Base-by-base conservation (phyloP, 1,140 invertebrate genomes). In the Lepidurus arcticus region DNA sequence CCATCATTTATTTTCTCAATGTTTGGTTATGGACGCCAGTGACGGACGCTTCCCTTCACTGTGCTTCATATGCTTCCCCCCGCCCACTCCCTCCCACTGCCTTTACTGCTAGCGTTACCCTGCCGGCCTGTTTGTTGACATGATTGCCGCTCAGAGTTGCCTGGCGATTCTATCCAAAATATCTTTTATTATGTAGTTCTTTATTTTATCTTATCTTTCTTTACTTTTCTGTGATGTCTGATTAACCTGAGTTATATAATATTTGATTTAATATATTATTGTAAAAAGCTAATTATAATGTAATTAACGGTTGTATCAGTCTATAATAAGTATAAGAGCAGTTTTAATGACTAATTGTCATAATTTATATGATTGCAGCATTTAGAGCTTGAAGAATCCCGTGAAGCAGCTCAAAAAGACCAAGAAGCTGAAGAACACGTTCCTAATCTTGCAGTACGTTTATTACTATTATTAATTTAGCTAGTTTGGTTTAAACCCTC, bases 351-450 rank as follows among this genome's bases (percentile, higher is more conserved):
- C 0, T 9, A 26, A 26, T 73, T 77, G 7, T 80, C 73, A n/a
- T 74, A 77, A 80, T 26, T 73, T 6, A 44, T 77, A 47, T 42
- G 77, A 73, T 78, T 79, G 7, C 44, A 81, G 80, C 80, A 81
- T 43, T 16, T 81, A 4, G 65, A 81, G 73, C 77, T 80, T 21
- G 80, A 81, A 75, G 76, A 76, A 53, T 53, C 77, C 10, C 80
- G 80, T 16, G 75, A 81, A 79, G 44, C 74, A n/a, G 77, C 80
- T 42, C 43, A 44, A 42, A 74, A 44, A 43, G 79, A 80, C 42
- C 43, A 44, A 42, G 53, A 44, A 43, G 79, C 78, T 77, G 80
- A 81, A 80, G 80, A 80, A 65, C 80, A 81, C 75, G 80, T 81
- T 74, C 80, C 80, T 13, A 81, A 81, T 77, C 44, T 80, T 42